A percentile compares a stretch with the other conserved stretches of the same genome.
Conservation (phyloP, 2,797 vertebrate species). For the Loriculus beryllinus region DNA sequence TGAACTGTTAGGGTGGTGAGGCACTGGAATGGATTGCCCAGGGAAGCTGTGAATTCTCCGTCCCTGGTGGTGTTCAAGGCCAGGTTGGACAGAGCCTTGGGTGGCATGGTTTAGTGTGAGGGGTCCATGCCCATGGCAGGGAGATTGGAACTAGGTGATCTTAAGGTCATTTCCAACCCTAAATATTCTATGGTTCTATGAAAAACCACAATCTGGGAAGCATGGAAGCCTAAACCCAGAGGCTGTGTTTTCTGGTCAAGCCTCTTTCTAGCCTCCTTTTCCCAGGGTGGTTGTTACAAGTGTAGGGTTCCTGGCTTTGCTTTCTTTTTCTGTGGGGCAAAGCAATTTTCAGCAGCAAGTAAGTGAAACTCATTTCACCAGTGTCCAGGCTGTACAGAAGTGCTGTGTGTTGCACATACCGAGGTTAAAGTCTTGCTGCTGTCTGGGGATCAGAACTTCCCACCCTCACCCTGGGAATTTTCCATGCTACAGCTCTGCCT, state of each 20-base stretch:
- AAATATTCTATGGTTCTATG: no score
- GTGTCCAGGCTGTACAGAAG: neutral
- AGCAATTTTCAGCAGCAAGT: neutral
- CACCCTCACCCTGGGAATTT: neutral
- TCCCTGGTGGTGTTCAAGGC: no score
- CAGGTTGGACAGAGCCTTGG: no score
- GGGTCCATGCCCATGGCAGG: no score
- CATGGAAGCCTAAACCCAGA: neutral
- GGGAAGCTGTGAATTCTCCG: no score
- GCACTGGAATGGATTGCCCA: no score
- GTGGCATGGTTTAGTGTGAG: no score
- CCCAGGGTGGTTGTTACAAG: neutral
- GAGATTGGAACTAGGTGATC: no score
- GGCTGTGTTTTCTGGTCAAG: neutral
- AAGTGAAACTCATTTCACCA: no score
- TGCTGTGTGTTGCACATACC: rapidly evolving
- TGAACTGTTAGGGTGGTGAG: no score
- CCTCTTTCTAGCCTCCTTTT: neutral
- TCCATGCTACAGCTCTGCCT: neutral
- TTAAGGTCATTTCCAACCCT: no score
- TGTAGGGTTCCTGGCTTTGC: neutral
- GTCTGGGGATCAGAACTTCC: rapidly evolving
- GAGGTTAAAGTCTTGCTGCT: neutral
- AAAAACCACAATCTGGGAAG: neutral
- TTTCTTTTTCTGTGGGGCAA: neutral